Evolutionary conservation across 2,113 vertebrate species (phyloP).

Genomic region (Boleophthalmus pectinirostris): DNA sequence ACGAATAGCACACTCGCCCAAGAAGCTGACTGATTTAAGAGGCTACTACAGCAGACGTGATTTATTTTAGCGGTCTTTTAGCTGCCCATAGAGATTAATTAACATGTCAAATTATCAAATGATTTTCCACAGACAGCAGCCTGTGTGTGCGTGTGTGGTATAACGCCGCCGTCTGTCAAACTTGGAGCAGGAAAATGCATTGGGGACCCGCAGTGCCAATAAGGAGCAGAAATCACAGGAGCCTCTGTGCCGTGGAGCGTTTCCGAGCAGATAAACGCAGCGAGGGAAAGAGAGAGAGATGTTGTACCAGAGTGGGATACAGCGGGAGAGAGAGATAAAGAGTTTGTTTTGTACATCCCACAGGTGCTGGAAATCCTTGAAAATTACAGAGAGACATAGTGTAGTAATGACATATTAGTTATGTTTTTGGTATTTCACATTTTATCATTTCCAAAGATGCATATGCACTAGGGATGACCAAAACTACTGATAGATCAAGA

Average conservation of each 20-base stretch:
- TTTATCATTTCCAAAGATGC: too few species aligned
- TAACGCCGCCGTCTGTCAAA: slow-evolving; percentile 24
- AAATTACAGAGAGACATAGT: too few species aligned
- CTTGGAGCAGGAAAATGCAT: slow-evolving; percentile 6
- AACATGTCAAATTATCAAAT: slow-evolving; percentile 11
- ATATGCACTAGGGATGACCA: too few species aligned
- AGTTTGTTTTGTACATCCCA: too few species aligned
- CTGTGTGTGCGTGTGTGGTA: not conserved
- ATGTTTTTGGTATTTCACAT: too few species aligned
- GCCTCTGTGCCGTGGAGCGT: slow-evolving; percentile 23
- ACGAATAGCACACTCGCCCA: not conserved
- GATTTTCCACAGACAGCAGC: slow-evolving; percentile 3
- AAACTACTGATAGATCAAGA: too few species aligned
- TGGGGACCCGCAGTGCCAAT: slow-evolving; percentile 4
- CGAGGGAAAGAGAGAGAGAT: too few species aligned
- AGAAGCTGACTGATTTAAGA: slow-evolving; percentile 4
- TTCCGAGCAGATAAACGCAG: slow-evolving; percentile 24
- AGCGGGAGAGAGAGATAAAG: too few species aligned
- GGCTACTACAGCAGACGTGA: not conserved
- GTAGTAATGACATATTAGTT: too few species aligned
- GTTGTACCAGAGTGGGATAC: too few species aligned
- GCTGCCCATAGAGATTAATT: slow-evolving; percentile 16
- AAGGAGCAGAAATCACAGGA: slow-evolving; percentile 20
- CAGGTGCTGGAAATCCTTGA: too few species aligned
- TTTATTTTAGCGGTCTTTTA: not conserved